A percentile compares a stretch with the other conserved stretches of the same genome.
Evolutionary conservation across 1,140 invertebrate species (phyloP).

Genomic region (Lepidurus apus): DNA sequence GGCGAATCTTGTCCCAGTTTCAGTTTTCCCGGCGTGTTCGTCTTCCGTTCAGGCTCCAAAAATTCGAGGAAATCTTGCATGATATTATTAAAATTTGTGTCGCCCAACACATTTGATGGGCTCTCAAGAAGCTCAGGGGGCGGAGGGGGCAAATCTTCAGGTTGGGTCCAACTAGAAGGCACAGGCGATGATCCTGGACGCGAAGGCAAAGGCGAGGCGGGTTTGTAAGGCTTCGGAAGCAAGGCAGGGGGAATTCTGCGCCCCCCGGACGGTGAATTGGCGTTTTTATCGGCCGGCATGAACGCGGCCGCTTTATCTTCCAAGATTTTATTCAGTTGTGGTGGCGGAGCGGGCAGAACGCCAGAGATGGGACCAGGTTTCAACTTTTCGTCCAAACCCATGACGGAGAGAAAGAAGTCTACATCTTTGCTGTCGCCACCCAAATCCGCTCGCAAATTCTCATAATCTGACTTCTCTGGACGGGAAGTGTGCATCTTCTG

Average conservation of each 20-base stretch:
- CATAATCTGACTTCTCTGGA: not conserved
- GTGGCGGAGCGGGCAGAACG: slow-evolving; percentile 31
- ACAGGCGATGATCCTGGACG: not conserved
- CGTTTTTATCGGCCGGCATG: not conserved
- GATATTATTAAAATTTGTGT: not conserved
- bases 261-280: slow-evolving; percentile 18
- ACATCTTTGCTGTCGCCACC: slow-evolving; percentile 32
- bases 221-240: slow-evolving; percentile 24
- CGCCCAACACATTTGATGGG: not conserved
- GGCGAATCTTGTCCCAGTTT: not conserved
- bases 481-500: not conserved
- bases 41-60: not conserved
- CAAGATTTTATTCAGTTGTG: slow-evolving; percentile 29
- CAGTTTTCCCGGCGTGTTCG: not conserved
- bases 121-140: slow-evolving; percentile 1
- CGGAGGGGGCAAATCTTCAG: slow-evolving; percentile 29
- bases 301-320: slow-evolving; percentile 26
- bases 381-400: not conserved
- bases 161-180: not conserved
- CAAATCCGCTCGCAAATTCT: slow-evolving; percentile 8
- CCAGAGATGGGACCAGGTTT: not conserved
- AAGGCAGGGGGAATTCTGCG: slow-evolving; percentile 18
- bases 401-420: slow-evolving; percentile 2
- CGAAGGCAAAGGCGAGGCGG: not conserved
- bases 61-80: slow-evolving; percentile 9